These are phyloP conservation scores for Hippocampus barbouri DNA, from an alignment of 2,113 vertebrate species.

Conservation along the genomic window DNA sequence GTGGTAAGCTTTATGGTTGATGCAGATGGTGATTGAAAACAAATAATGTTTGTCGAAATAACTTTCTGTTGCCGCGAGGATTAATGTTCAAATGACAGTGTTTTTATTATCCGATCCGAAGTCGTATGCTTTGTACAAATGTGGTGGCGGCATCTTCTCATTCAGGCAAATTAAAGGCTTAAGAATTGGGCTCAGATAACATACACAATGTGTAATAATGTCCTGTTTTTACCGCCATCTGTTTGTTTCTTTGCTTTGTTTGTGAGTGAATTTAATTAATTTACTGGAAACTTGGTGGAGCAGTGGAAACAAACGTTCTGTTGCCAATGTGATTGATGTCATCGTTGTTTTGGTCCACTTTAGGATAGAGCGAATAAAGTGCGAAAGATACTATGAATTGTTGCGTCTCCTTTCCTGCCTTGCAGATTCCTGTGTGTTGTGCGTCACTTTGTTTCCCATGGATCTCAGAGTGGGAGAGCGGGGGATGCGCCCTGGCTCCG, in stretches of 20 bases:
- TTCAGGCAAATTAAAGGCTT: not conserved
- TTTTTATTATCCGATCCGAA: not conserved
- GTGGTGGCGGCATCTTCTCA: not conserved
- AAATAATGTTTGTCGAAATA: not conserved
- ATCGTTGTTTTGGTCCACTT: not conserved
- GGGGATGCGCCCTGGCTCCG: slow-evolving; percentile 75
- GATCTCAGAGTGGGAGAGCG: slow-evolving; percentile 91
- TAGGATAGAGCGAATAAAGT: not conserved
- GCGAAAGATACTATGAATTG: not conserved
- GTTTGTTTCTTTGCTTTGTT: not conserved
- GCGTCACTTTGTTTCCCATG: slow-evolving; percentile 79
- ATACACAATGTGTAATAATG: not conserved
- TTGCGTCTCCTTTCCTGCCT: not conserved
- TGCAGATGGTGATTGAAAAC: not conserved
- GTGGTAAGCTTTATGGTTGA: not conserved
- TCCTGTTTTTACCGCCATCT: not conserved
- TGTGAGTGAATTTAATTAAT: not conserved
- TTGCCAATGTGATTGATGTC: not conserved
- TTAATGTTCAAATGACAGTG: not conserved
- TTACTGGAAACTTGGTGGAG: not conserved
- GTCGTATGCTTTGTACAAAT: not conserved
- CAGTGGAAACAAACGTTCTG: not conserved
- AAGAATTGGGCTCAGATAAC: not conserved
- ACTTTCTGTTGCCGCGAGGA: not conserved
- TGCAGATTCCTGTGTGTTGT: slow-evolving; percentile 46